These are phyloP conservation scores for Agapornis canus DNA, from an alignment of 2,797 vertebrate genomes.

Conservation along the genomic window DNA sequence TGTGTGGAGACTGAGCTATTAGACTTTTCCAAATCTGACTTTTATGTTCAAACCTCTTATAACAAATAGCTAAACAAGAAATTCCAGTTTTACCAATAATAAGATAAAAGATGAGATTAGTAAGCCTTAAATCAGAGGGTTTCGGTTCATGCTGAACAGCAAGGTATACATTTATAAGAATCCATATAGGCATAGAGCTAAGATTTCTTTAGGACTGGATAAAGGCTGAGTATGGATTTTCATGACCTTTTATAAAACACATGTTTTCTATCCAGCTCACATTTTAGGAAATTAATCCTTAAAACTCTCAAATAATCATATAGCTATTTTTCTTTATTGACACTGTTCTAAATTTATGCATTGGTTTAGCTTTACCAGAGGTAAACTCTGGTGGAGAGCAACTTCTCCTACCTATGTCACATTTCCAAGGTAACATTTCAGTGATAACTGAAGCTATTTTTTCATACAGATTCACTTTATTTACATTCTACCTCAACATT, in stretches of 20 bases:
- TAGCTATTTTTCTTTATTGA: neutral
- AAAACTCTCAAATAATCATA: neutral
- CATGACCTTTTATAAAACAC: neutral
- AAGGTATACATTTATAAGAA: neutral
- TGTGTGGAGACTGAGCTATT: neutral
- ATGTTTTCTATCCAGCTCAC: neutral
- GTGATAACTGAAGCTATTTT: neutral
- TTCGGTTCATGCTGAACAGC: neutral
- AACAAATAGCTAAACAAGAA: neutral
- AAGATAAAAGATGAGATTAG: neutral
- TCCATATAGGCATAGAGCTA: neutral
- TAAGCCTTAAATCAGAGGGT: neutral
- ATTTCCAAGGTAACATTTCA: neutral
- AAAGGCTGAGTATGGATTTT: neutral
- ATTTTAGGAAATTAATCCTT: neutral
- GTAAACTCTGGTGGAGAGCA: neutral
- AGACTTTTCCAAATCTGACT: neutral
- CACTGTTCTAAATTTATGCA: neutral
- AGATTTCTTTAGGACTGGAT: neutral
- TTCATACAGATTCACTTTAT: neutral
- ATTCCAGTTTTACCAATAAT: neutral
- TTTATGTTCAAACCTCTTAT: neutral
- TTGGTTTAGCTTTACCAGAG: neutral
- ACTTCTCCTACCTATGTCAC: neutral
- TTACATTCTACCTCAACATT: neutral